Evolutionary conservation across 2,113 vertebrate genomes (phyloP).

Genomic region (Corydoras sp.): DNA sequence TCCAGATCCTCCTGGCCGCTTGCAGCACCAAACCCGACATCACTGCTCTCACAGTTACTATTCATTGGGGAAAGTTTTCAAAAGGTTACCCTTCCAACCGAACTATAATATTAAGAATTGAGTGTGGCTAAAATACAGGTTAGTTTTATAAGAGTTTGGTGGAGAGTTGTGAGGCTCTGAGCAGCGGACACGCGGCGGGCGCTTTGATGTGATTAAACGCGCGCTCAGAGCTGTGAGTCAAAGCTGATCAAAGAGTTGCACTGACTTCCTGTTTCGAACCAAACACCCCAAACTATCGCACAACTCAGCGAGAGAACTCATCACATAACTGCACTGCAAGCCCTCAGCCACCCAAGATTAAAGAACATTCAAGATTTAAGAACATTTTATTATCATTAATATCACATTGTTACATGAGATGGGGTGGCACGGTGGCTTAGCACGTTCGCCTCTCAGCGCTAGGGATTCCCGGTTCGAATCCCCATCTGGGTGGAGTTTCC

Average conservation of each 20-base stretch:
- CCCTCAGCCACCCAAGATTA: not conserved
- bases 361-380: too few relatives aligned
- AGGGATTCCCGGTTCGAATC: too few relatives aligned
- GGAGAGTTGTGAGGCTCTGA: too few relatives aligned
- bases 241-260: constrained; percentile 18
- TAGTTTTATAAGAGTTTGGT: too few relatives aligned
- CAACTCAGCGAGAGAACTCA: not conserved
- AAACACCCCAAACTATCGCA: constrained; percentile 30
- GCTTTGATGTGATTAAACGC: not conserved
- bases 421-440: too few relatives aligned
- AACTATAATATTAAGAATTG: not conserved
- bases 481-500: too few relatives aligned
- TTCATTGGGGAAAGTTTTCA: constrained; percentile 33
- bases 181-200: not conserved
- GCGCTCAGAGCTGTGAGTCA: not conserved
- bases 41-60: constrained; percentile 29
- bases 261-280: constrained; percentile 38
- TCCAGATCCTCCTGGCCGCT: constrained; percentile 80
- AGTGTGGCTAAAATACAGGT: too few relatives aligned
- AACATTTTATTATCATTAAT: too few relatives aligned
- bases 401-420: too few relatives aligned
- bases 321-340: not conserved
- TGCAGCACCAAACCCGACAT: constrained; percentile 35
- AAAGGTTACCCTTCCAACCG: not conserved
- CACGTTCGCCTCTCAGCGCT: too few relatives aligned